Conservation (phyloP, 2,113 vertebrate species). For the Mionectes macconnelli region DNA sequence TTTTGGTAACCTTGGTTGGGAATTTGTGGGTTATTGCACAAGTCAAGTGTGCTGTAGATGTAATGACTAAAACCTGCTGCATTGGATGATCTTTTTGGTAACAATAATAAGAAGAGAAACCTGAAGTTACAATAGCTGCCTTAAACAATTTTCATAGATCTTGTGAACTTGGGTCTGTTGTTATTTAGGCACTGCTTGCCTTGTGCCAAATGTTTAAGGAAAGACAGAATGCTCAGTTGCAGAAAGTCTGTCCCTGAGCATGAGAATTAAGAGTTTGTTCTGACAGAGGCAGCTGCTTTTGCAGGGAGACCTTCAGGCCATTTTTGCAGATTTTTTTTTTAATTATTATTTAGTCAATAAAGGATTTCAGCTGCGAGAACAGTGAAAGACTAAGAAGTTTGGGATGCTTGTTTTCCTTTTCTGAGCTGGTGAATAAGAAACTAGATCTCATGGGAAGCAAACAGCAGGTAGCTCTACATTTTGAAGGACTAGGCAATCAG, state of each 20-base stretch:
- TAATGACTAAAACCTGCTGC: not conserved
- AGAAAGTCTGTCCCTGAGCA: not conserved
- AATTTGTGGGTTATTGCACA: not conserved
- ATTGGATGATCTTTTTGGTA: not conserved
- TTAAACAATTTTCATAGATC: not conserved
- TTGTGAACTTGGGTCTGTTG: not conserved
- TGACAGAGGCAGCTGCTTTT: not conserved
- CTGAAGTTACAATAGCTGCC: not conserved
- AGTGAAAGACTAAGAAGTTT: not conserved
- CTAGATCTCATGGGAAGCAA: not conserved
- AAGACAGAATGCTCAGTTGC: not conserved
- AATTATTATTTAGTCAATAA: not conserved
- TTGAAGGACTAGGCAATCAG: not conserved
- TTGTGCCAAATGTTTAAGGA: not conserved
- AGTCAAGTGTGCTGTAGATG: not conserved
- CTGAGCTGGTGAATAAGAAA: not conserved
- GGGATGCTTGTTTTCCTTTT: not conserved
- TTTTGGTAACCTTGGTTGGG: not conserved
- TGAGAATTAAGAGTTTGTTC: not conserved
- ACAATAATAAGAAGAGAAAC: not conserved
- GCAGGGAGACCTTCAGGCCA: not conserved
- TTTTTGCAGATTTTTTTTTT: not conserved
- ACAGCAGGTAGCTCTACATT: not conserved
- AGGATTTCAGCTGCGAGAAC: not conserved
- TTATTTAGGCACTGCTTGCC: not conserved